A percentile compares a stretch with the other conserved stretches of the same genome.
phyloP scores from a whole-genome alignment of 2,113 vertebrate genomes.

The Nymphicus hollandicus region DNA sequence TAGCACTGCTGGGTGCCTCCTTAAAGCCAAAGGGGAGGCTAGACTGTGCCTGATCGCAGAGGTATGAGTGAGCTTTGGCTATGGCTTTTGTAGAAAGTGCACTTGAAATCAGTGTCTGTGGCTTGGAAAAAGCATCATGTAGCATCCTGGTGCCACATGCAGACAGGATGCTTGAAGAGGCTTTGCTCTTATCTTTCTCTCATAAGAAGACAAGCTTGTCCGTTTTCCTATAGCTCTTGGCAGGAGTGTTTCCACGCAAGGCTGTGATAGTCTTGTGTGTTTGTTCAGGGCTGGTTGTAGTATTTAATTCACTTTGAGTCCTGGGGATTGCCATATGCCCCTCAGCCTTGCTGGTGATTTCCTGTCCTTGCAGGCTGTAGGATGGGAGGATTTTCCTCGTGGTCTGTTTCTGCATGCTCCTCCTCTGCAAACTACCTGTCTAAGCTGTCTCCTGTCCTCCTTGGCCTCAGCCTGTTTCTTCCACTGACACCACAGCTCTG shows the following conservation, averaged over 20 bases:
- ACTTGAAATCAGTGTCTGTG: neutral
- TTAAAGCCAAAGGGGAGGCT: neutral
- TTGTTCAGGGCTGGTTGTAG: neutral
- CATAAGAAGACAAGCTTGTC: neutral
- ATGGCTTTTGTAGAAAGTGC: neutral
- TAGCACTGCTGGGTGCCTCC: neutral
- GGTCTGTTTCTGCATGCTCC: neutral
- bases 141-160: neutral
- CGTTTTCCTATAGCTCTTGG: neutral
- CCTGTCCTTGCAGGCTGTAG: neutral
- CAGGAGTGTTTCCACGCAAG: neutral
- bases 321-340: neutral
- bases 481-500: neutral
- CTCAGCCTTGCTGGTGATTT: neutral
- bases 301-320: neutral
- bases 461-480: neutral
- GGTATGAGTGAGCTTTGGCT: neutral
- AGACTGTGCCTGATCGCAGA: neutral
- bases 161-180: neutral
- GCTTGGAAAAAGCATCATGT: neutral
- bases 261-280: neutral
- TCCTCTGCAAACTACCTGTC: neutral
- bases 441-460: neutral
- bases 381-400: neutral
- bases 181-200: neutral